Base-by-base conservation (phyloP, 35 echinoderm and acorn worm genomes). In the Apostichopus parvimensis region DNA sequence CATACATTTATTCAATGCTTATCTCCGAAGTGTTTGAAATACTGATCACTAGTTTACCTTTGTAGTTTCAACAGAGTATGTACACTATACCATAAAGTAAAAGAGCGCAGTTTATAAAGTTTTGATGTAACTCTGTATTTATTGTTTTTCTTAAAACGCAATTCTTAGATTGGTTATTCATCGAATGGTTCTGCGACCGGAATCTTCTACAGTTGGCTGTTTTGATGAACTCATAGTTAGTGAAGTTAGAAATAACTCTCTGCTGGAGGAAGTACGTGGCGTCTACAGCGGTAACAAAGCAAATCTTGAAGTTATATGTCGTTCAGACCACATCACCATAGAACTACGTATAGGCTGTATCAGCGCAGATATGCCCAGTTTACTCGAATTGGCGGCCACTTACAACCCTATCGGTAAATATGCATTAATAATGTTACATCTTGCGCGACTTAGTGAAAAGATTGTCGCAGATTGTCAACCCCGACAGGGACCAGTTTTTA, bases 351-450 rank as follows among this genome's bases (percentile, higher is more conserved):
- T 96, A 17, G 93, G 90, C 8, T 68, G 73, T 53, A 77, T 96
- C 24, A 92, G 90, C 8, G 93, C 83, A 6, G 56, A 94, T 84
- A 96, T 96, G 95, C 95, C 95, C 25, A 17, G 59, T 0, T 54
- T 80, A 60, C 80, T 96, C 11, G 95, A 93, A 26, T 96, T 96
- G 53, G 93, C 83, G 4, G 93, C 95, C 12, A 73, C 55, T 12
- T 96, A 92, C 57, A 68, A 85, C 12, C 72, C 83, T 6, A 79
- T 96, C 15, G 93, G 95, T 96, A 94, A 83, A 90, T 81, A 23
- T 18, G n/a, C 15, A 8, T 2, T 21, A 17, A 78, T 78, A 17
- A 10, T 8, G 17, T 78, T 34, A 34, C 28, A 34, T 34, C 28
- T 34, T 34, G 28, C 28, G 28, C 28, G 2, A 34, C 1, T 34